phyloP scores from a whole-genome alignment of 64 coral and sea anemone species.

The Acropora tenuis region DNA sequence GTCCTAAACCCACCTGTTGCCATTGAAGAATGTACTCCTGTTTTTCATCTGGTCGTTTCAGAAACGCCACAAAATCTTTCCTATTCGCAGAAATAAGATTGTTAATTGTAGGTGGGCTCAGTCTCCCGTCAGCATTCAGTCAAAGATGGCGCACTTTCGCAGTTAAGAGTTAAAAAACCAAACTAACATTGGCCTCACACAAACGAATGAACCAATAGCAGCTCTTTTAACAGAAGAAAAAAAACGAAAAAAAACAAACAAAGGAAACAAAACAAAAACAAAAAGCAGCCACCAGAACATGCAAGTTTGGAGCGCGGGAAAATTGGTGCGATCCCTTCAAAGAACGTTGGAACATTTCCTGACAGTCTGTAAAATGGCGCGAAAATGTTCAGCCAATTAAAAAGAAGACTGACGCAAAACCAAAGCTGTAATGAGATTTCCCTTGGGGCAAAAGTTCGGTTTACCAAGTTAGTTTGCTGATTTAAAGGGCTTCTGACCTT shows the following conservation, averaged over 20 bases:
- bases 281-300: too few species aligned
- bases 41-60: slow-evolving; percentile 95
- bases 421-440: too few species aligned
- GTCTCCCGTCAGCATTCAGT: neutral
- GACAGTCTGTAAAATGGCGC: neutral
- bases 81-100: slow-evolving; percentile 18
- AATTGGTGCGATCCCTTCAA: neutral
- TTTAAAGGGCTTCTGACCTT: slow-evolving; percentile 38
- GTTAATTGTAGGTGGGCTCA: neutral
- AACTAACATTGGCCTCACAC: neutral
- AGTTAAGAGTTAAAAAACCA: neutral
- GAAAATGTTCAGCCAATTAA: neutral
- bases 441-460: too few species aligned
- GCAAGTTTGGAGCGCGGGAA: neutral
- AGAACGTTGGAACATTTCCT: neutral
- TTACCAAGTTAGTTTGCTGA: too few species aligned
- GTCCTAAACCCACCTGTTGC: slow-evolving; percentile 67
- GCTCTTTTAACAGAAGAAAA: too few species aligned
- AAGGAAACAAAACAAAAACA: too few species aligned
- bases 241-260: too few species aligned
- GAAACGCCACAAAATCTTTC: slow-evolving; percentile 89
- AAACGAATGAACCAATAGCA: neutral
- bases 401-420: neutral
- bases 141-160: neutral
- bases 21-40: slow-evolving; percentile 93